Evolutionary conservation across 2,113 vertebrate species (phyloP).

Genomic region (Plectropomus leopardus): DNA sequence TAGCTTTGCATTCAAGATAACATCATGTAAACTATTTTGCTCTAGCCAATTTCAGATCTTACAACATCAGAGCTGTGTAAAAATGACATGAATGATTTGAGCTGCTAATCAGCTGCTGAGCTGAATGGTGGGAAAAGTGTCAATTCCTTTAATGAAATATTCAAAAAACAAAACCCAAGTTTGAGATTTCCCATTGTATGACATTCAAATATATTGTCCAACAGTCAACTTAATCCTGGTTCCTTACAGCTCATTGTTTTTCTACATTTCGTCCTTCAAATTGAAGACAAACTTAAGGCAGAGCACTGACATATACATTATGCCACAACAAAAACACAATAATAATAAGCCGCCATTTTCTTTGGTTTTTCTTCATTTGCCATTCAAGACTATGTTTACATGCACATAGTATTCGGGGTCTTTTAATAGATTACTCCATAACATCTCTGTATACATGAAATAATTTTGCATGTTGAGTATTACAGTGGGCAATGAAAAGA

Average conservation of each 20-base stretch:
- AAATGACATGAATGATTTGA: background rate
- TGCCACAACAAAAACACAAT: slow-evolving; percentile 33
- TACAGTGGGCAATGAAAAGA: background rate
- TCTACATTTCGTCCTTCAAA: slow-evolving; percentile 7
- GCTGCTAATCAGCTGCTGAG: background rate
- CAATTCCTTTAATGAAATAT: background rate
- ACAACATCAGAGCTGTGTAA: slow-evolving; percentile 4
- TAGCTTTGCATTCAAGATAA: slow-evolving; percentile 39
- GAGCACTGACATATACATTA: slow-evolving; percentile 33
- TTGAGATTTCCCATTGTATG: background rate
- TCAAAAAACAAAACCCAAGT: background rate
- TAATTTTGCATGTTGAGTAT: background rate
- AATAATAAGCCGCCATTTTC: slow-evolving; percentile 37
- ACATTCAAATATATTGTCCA: background rate
- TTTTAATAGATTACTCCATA: background rate
- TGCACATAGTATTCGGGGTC: slow-evolving; percentile 16
- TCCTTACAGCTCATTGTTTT: background rate
- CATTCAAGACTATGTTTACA: slow-evolving; percentile 58
- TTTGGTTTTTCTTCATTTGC: slow-evolving; percentile 34
- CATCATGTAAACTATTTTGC: slow-evolving; percentile 3
- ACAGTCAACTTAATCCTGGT: background rate
- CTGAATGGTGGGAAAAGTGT: background rate
- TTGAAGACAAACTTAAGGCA: slow-evolving; percentile 34
- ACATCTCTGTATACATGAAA: background rate
- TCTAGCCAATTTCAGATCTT: slow-evolving; percentile 59